A percentile compares a stretch with the other conserved stretches of the same genome.
Evolutionary conservation across 1,140 invertebrate species (phyloP).

Genomic region (Euglossa dilemma): DNA sequence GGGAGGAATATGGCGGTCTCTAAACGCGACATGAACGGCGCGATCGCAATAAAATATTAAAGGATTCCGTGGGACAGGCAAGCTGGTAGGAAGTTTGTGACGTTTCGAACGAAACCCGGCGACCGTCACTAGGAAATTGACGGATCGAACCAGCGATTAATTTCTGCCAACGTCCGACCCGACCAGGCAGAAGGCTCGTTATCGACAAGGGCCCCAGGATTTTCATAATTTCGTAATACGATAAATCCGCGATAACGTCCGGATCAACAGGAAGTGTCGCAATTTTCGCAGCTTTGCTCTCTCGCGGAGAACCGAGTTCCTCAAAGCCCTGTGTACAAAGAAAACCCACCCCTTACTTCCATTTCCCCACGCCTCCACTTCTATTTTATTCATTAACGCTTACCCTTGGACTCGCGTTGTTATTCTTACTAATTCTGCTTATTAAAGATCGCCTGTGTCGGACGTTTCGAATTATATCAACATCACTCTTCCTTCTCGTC

Average conservation of each 20-base stretch:
- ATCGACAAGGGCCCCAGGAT: background rate
- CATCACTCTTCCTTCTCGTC: background rate
- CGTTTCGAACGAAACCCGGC: background rate
- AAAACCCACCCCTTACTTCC: background rate
- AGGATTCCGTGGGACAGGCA: background rate
- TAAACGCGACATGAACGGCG: background rate
- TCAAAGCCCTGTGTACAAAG: no score
- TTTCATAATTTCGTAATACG: constrained; percentile 24
- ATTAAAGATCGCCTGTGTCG: background rate
- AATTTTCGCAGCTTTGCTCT: background rate
- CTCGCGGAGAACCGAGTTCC: background rate
- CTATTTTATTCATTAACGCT: background rate
- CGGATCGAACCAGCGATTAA: background rate
- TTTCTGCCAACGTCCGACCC: background rate
- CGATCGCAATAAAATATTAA: constrained; percentile 1
- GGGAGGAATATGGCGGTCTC: no score
- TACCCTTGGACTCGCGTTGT: background rate
- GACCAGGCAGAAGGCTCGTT: background rate
- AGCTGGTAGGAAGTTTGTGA: background rate
- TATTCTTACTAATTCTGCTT: background rate
- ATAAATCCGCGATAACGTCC: background rate
- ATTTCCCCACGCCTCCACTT: no score
- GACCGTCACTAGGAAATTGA: background rate
- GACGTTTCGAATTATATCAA: background rate
- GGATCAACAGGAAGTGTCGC: background rate